Base-by-base conservation (phyloP, 2,888 invertebrate genomes). In the Strigamia maritima region DNA sequence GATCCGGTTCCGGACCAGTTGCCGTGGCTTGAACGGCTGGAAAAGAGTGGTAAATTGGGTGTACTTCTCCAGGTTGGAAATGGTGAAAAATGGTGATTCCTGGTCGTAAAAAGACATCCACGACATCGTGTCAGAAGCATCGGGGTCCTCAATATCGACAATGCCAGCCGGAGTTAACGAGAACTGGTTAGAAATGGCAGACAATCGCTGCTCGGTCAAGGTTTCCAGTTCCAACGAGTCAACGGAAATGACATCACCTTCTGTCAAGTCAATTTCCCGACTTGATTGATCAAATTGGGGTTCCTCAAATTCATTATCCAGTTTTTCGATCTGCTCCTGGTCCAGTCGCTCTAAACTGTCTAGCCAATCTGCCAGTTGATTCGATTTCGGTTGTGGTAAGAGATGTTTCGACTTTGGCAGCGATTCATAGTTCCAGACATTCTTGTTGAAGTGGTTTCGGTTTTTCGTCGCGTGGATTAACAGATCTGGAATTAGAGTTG, bases 21-120 rank as follows among this genome's bases (percentile, higher is more conserved):
- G 65, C 6, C 16, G 8, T 1, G 65, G 65, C 26, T 28, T 65
- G 65, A 65, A 65, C 1, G 65, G 65, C 14, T 65, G 28, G 16
- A 14, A 65, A 65, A 65, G 24, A 1, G 65, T 65, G 16, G 1
- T 65, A 12, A 65, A 65, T 12, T 65, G 65, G 2, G 65, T 65
- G 28, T 65, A 26, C 16, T 65, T 65, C 4, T 65, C 65, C 26
- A 65, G 26, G 24, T 7, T 10, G 22, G 26, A 65, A 1, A 65
- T 24, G 28, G 14, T 65, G 16, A 65, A 65, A 12, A 65, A 65
- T 2, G 65, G 65, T 1, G 65, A 65, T 12, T 65, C 65, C 16
- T 65, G 65, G 16, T 65, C 65, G 65, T 65, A 65, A 12, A 65
- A 65, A 1, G 65, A 65, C 65, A 65, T 65, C 65, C 65, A 65